Base-by-base conservation (phyloP, 2,888 invertebrate species). In the Lasioglossum lativentre region DNA sequence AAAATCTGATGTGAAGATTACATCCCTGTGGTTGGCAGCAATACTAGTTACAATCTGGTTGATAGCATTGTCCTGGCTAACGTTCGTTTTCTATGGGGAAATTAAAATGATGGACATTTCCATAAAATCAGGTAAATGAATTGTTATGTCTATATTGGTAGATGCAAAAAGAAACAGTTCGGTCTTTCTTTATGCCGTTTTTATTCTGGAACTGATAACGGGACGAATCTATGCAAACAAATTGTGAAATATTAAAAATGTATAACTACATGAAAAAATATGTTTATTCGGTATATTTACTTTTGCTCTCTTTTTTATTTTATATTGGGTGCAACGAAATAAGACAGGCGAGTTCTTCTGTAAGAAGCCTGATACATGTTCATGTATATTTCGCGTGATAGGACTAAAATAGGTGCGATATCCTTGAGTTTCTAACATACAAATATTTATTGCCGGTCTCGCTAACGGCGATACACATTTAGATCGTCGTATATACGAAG, bases 1-100 rank as follows among this genome's bases (percentile, higher is more conserved):
- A 52, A 92, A 78, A 63, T 92, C 93, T 0, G 91, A 93, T 75
- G 87, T 93, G 74, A 91, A 91, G 83, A 83, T 92, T 56, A 87
- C 93, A 75, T 92, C 93, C 4, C 85, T 95, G 75, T 95, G 94
- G 93, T 72, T 95, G 59, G 93, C 92, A 12, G 92, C 93, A 10
- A 78, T 94, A 82, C 89, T 95, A 75, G 92, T 95, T 73, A 91
- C 91, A 2, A 93, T 94, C 86, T 95, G 95, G 95, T 88, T 95
- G 78, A 90, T 95, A 66, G 92, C 93, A 12, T 89, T 95, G 8
- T 94, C 95, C 27, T 95, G 95, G 95, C 83, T 95, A 42, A 95
- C 95, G 8, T 91, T 94, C 40, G 91, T 95, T 74, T 89, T 95
- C 23, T 95, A 95, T 74, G 91, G 92, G 63, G 95, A 95, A 91